Evolutionary conservation across 2,113 vertebrate genomes (phyloP).

Genomic region (Protobothrops flavoviridis): DNA sequence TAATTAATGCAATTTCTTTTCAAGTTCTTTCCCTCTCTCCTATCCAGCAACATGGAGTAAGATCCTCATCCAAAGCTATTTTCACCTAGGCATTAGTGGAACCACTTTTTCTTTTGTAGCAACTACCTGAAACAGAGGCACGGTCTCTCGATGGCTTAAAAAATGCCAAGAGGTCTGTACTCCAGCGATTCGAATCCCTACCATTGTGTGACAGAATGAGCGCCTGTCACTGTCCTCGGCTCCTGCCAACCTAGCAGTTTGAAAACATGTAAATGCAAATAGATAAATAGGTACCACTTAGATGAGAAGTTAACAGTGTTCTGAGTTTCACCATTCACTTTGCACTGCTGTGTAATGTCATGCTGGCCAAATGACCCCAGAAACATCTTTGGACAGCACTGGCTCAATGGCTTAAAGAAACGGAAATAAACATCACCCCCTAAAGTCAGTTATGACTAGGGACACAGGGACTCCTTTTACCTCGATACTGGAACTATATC

Average conservation of each 20-base stretch:
- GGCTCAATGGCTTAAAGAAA: not conserved
- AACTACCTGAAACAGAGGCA: not conserved
- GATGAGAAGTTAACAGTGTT: not conserved
- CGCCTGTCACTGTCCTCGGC: not conserved
- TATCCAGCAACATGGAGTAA: not conserved
- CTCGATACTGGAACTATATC: not conserved
- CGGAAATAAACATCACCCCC: not conserved
- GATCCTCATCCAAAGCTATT: constrained; percentile 20
- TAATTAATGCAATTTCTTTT: not conserved
- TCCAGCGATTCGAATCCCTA: not conserved
- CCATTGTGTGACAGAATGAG: not conserved
- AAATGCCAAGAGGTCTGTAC: not conserved
- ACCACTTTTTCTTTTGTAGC: not conserved
- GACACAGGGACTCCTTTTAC: not conserved
- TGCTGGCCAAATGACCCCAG: not conserved
- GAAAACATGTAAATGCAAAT: not conserved
- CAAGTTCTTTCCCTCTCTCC: not conserved
- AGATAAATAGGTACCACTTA: not conserved
- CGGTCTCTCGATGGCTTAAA: not conserved
- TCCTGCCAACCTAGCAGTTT: not conserved
- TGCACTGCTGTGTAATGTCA: not conserved
- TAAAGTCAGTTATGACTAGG: not conserved
- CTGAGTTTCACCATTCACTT: not conserved
- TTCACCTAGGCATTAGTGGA: not conserved
- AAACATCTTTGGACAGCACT: not conserved